These are phyloP conservation scores for Agapetus fuscipes DNA, from an alignment of 2,888 invertebrate genomes.

Conservation along the genomic window DNA sequence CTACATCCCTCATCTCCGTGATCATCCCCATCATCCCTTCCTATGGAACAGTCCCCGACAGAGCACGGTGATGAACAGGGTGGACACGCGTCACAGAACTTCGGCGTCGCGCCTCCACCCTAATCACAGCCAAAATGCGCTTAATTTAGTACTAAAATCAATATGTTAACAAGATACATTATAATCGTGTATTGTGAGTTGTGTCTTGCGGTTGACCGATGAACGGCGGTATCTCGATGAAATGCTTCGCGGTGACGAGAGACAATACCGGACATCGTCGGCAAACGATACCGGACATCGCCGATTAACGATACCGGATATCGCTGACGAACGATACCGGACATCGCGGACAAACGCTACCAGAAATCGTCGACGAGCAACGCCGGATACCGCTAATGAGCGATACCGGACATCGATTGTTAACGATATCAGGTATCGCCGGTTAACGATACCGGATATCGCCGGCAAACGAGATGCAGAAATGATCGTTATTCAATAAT, in stretches of 20 bases:
- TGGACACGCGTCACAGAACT: not conserved
- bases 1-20: not conserved
- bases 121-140: constrained; percentile 10
- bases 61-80: too few relatives aligned
- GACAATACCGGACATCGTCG: constrained; percentile 5
- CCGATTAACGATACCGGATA: too few relatives aligned
- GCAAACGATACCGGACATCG: too few relatives aligned
- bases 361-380: too few relatives aligned
- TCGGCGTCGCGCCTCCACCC: constrained; percentile 3
- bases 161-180: constrained; percentile 16
- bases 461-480: constrained; percentile 13
- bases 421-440: constrained; percentile 3
- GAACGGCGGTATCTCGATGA: constrained; percentile 14
- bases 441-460: constrained; percentile 11
- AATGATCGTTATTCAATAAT: constrained; percentile 18
- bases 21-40: too few relatives aligned
- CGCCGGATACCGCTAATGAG: too few relatives aligned
- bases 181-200: constrained; percentile 17
- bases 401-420: constrained; percentile 1
- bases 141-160: constrained; percentile 17
- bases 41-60: too few relatives aligned
- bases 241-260: constrained; percentile 11
- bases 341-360: too few relatives aligned
- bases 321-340: constrained; percentile 12
- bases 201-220: constrained; percentile 19